Base-by-base conservation (phyloP, 1,140 invertebrate genomes). In the Parapsyche elsis region DNA sequence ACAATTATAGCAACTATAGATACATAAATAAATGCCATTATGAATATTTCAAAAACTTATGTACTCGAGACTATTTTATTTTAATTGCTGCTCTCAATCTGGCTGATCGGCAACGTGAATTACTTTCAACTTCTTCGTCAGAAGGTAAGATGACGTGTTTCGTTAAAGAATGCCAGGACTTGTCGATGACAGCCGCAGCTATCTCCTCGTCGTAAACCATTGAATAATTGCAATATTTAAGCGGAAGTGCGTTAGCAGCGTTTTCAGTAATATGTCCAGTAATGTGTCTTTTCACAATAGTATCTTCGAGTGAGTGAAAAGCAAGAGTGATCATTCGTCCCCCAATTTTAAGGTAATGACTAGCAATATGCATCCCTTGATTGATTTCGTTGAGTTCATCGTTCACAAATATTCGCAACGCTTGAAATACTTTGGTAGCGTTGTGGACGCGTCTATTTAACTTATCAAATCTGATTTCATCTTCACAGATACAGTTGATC, bases 351-450 rank as follows among this genome's bases (percentile, higher is more conserved):
- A 99, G 89, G 85, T 94, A 95, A 81, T 92, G 90, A 70, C 93
- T 90, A 0, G 96, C 94, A 82, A 97, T 84, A 45, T 95, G 85
- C 85, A 99, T 92, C 0, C 92, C 97, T 88, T 96, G 95, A 89
- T 98, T 96, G 4, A 99, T 92, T 90, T 99, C 97, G 88, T 99
- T 99, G 0, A 99, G 87, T 89, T 99, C 97, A 88, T 99, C 96
- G 86, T 99, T 99, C 0, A 99, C 95, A 89, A 99, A 98, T 82
- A 99, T 98, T 84, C 97, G 89, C 76, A 99, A 86, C 0, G 97
- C 97, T 90, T 98, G 96, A 89, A 99, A 99, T 0, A 96, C 94
- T 91, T 97, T 97, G 1, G 96, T 98, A 0, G 97, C 97, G 80
- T 91, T 90, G 86, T 98, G 96, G 5, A 93, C 86, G n/a, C 90